phyloP scores from a whole-genome alignment of 2,113 vertebrate genomes.

The Sula dactylatra region DNA sequence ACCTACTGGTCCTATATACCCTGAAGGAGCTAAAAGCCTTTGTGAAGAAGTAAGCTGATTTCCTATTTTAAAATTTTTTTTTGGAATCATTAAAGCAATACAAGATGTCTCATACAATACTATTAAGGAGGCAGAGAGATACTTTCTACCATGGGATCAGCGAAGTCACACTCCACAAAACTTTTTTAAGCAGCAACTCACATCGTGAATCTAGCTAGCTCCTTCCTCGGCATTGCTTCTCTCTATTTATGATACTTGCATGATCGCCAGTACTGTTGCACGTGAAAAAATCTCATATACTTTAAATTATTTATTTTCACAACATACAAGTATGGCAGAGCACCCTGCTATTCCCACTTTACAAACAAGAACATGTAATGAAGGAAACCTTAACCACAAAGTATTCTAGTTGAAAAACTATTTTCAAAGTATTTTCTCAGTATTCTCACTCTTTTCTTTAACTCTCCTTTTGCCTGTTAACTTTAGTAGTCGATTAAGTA shows the following conservation, averaged over 20 bases:
- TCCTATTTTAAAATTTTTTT: slow-evolving; percentile 56
- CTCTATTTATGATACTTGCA: neutral
- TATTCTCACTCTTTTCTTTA: neutral
- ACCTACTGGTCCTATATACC: slow-evolving; percentile 56
- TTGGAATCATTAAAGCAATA: slow-evolving; percentile 48
- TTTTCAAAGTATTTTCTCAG: neutral
- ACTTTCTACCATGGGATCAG: neutral
- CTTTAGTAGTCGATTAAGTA: neutral
- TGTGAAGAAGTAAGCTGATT: slow-evolving; percentile 63
- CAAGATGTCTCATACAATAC: neutral
- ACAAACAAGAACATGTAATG: neutral
- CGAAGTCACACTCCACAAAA: slow-evolving; percentile 20
- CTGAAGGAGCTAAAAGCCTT: slow-evolving; percentile 59
- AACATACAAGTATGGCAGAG: neutral
- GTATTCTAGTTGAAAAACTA: neutral
- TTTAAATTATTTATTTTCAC: neutral
- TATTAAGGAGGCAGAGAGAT: slow-evolving; percentile 18
- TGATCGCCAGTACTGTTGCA: neutral
- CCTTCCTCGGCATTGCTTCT: neutral
- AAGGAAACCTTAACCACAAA: neutral
- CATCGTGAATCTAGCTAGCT: neutral
- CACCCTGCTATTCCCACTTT: neutral
- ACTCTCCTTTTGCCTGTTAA: neutral
- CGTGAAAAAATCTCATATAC: neutral
- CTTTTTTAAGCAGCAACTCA: neutral